Evolutionary conservation across 2,113 vertebrate species (phyloP), one percentile per base, ranked within the genome.

Genomic region (Choloepus hoffmanni): DNA sequence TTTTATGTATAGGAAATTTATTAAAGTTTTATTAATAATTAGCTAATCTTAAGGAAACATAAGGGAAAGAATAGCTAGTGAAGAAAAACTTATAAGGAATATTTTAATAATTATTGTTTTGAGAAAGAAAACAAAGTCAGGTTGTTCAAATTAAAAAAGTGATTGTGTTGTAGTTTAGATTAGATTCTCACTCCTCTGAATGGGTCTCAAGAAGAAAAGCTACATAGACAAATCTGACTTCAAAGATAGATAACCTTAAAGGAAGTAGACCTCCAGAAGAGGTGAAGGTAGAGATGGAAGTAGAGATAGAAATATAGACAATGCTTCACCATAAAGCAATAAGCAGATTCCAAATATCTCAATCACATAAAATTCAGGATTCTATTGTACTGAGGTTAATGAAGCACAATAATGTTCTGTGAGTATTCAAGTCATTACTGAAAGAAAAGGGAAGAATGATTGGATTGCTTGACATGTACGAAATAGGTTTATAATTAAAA

Each of bases 81-180:
- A 26, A 15, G 24, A 0, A 26, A 87, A 88, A 62, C 40, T 1
- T 26, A 55, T 40, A 58, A 14, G 11, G 18, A 94, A 18, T 33
- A 63, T 77, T 94, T 83, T 45, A 77, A 21, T 68, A 45, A 45
- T 45, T 45, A 5, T 45, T 84, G 14, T 88, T 73, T 95, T 45
- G 74, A 89, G 18, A 19, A 92, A 63, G 40, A 40, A 72, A 62
- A 83, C 3, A 45, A 45, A 85, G 16, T 62, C 23, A 26, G 43
- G 43, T 45, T 76, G 12, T 60, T 81, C 79, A 30, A 8, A 68
- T 48, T 48, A 16, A 11, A 5, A 58, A 85, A 30, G 1, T 43
- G 10, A 89, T 3, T 21, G 43, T 14, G 23, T 79, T 81, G 40
- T 5, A 23, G 19, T 81, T 86, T n/a, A n/a, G n/a, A 50, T 45